These are phyloP conservation scores for Scaptomyza reducta DNA, from an alignment of 2,888 invertebrate genomes.

Conservation along the genomic window DNA sequence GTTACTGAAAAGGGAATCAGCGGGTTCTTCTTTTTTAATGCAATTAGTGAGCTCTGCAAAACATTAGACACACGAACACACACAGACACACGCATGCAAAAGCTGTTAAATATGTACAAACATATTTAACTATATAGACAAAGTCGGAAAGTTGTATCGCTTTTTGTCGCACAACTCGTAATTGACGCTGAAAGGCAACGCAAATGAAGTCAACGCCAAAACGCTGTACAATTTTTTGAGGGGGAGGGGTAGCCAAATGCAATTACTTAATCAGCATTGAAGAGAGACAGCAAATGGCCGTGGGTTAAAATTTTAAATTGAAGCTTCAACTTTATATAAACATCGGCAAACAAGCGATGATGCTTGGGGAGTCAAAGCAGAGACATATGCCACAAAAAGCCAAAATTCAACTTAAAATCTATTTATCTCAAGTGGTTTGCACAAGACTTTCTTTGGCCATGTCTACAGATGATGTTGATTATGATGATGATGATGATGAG, in stretches of 20 bases:
- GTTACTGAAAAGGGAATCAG: conserved; percentile 17
- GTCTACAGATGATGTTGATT: conserved; percentile 30
- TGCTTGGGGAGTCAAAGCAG: background rate
- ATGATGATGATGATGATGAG: conserved; percentile 20
- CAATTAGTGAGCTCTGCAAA: conserved; percentile 70
- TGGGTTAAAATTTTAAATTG: conserved; percentile 16
- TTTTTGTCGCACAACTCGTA: conserved; percentile 59
- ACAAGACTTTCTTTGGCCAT: conserved; percentile 40
- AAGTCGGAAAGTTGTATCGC: conserved; percentile 25
- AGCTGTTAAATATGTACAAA: conserved; percentile 12
- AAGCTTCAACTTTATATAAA: conserved; percentile 16
- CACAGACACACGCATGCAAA: conserved; percentile 25
- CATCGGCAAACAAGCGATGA: conserved; percentile 1
- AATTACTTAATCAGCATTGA: conserved; percentile 77
- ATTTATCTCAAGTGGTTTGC: conserved; percentile 74
- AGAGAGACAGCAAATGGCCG: conserved; percentile 36
- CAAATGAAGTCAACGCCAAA: conserved; percentile 77
- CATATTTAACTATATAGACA: conserved; percentile 20
- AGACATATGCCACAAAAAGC: conserved; percentile 18
- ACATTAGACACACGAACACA: conserved; percentile 50
- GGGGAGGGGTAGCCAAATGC: conserved; percentile 50
- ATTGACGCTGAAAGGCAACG: conserved; percentile 74
- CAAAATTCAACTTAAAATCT: conserved; percentile 57
- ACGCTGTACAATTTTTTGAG: conserved; percentile 66
- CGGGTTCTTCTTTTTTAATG: conserved; percentile 67